Conservation (phyloP, 2,888 invertebrate genomes). For the Coenonympha glycerion region DNA sequence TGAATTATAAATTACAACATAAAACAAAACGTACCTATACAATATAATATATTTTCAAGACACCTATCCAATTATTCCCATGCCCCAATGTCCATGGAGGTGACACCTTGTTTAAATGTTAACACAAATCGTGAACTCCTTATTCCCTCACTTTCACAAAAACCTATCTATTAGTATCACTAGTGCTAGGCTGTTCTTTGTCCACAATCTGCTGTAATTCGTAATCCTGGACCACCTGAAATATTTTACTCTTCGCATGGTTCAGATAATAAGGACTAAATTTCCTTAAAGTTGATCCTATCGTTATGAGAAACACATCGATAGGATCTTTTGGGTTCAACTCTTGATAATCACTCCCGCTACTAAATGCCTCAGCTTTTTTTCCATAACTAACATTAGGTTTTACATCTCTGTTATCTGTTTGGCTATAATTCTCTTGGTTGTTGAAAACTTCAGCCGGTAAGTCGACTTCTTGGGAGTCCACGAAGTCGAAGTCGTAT, state of each 20-base stretch:
- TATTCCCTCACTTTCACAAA: neutral
- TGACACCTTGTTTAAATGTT: no score
- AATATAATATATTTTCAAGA: no score
- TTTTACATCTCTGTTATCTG: constrained; percentile 37
- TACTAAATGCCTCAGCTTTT: constrained; percentile 29
- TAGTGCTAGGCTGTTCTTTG: constrained; percentile 38
- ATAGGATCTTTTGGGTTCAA: constrained; percentile 51
- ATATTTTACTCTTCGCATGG: constrained; percentile 66
- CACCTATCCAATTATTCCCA: no score
- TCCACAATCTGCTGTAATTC: constrained; percentile 59
- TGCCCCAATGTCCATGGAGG: no score
- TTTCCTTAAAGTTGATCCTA: constrained; percentile 56
- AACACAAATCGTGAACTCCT: no score
- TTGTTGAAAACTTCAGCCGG: constrained; percentile 43
- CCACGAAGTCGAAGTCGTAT: constrained; percentile 44
- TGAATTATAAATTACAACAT: no score
- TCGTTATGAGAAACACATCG: constrained; percentile 57
- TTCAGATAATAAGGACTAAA: constrained; percentile 61
- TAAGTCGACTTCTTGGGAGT: constrained; percentile 43
- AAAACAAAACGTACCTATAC: no score
- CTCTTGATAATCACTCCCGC: constrained; percentile 37
- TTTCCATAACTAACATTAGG: constrained; percentile 34
- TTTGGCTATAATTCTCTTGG: no score
- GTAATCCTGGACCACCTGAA: constrained; percentile 66
- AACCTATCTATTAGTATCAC: constrained; percentile 35